Base-by-base conservation (phyloP, 1,140 invertebrate species). In the Pomacea maculata region DNA sequence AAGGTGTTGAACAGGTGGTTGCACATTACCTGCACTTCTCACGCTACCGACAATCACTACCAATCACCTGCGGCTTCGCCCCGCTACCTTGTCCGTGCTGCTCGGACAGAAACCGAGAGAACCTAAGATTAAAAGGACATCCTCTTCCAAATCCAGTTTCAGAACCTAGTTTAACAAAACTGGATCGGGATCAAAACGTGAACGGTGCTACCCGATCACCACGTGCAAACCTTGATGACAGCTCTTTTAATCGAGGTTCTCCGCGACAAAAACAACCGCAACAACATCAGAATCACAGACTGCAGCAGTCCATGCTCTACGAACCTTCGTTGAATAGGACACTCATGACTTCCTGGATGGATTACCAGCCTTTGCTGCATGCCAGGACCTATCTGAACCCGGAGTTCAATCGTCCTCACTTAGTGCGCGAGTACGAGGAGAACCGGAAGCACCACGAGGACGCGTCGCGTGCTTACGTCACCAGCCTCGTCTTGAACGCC, bases 11-110 rank as follows among this genome's bases (percentile, higher is more conserved):
- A 61, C 84, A 86, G n/a, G 70, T 89, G 21, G 85, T 88, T 3
- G 85, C 86, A 10, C 85, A 89, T 65, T 88, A 89, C 78, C 83
- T 89, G 12, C 85, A 88, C 76, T 87, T 83, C 81, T 82, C 87
- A 7, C 73, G 82, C 29, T 88, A 88, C 75, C 83, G 87, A 19
- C 82, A 86, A 67, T 83, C 86, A 1, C 83, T 86, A 14, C 88
- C 87, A 21, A 83, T 87, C 54, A 84, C 85, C 67, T 83, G 86
- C 57, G 87, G 86, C 14, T 82, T 81, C 15, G 73, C 55, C 19
- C 63, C 65, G n/a, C 71, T 82, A 34, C 68, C 82, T 15, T 89
- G 88, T 78, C 80, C 87, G 1, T 89, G 88, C 81, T 89, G 88
- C 79, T 84, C 80, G 12, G 85, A 86, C 15, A 83, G 87, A 70